phyloP scores from a whole-genome alignment of 2,888 invertebrate genomes.

The Anagyrus pseudococci region DNA sequence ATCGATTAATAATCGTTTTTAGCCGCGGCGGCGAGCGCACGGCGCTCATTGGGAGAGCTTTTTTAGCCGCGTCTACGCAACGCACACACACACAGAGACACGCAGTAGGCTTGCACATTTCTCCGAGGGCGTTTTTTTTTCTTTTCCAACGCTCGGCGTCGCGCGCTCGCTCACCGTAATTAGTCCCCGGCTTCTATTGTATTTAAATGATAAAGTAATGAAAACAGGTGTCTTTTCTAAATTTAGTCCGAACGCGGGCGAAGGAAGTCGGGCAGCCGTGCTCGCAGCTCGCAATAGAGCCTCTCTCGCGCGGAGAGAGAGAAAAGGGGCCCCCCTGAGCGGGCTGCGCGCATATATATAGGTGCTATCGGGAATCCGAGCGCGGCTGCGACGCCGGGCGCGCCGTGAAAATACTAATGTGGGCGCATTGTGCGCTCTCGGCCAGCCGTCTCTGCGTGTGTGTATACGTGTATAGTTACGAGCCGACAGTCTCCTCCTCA shows the following conservation, averaged over 20 bases:
- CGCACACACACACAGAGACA: too few relatives aligned
- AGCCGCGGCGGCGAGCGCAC: too few relatives aligned
- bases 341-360: background rate
- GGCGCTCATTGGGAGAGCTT: too few relatives aligned
- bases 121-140: too few relatives aligned
- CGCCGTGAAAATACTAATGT: background rate
- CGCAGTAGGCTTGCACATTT: too few relatives aligned
- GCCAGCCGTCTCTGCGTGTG: background rate
- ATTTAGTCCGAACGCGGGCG: constrained; percentile 7
- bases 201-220: constrained; percentile 18
- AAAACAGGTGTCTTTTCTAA: constrained; percentile 10
- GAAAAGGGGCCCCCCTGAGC: background rate
- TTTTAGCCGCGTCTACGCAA: too few relatives aligned
- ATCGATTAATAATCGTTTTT: too few relatives aligned
- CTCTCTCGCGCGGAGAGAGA: background rate
- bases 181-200: constrained; percentile 10
- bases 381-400: background rate
- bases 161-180: background rate
- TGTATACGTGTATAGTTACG: background rate
- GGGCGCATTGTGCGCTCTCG: background rate
- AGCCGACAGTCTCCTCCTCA: background rate
- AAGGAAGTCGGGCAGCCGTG: background rate
- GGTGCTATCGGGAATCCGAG: too few relatives aligned
- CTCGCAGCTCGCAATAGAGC: background rate
- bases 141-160: background rate